Evolutionary conservation across 2,113 vertebrate species (phyloP), one percentile per base, ranked within the genome.

Genomic region (Ophiodon elongatus): DNA sequence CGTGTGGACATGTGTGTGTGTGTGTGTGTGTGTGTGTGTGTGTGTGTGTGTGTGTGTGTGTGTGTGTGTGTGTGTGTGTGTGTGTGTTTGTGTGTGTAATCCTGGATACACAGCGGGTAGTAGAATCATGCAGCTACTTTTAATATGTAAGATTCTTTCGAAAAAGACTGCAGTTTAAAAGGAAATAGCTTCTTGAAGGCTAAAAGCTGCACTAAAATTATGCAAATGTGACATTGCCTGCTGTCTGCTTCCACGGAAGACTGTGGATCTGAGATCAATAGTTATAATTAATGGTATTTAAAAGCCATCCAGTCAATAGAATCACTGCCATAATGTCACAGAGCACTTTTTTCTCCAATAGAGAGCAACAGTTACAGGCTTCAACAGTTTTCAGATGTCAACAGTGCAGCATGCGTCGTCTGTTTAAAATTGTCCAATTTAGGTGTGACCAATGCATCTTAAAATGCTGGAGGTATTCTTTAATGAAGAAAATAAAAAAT

Each of bases 91-190:
- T 56, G 9, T 56, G n/a, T 25, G 25, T 27, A 78, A 72, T 82
- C 88, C 43, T 76, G 79, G 75, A 87, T 79, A 68, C 71, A 73
- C 77, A 77, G 86, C 80, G 4, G 76, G 66, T 65, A 85, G 65
- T 41, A 85, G 69, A 79, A 76, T 82, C 89, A 88, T 90, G 89
- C 85, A 88, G 85, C 82, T 85, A 66, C 75, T 80, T 73, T 67
- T 33, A 62, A 86, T 15, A 75, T 64, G 56, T 70, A 43, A 54
- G 67, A 80, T 60, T 76, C 79, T 54, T 57, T 25, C 35, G 21
- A 50, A 79, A 82, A 67, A 25, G 21, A 14, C 63, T 62, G 73
- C 63, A 21, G 8, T 68, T 69, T 64, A 39, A 78, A 54, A 72
- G 41, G 21, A 79, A 76, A 67, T 27, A 52, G 52, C 80, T 64